Evolutionary conservation across 35 echinoderm and acorn worm genomes (phyloP).

Genomic region (Stichopus chloronotus): DNA sequence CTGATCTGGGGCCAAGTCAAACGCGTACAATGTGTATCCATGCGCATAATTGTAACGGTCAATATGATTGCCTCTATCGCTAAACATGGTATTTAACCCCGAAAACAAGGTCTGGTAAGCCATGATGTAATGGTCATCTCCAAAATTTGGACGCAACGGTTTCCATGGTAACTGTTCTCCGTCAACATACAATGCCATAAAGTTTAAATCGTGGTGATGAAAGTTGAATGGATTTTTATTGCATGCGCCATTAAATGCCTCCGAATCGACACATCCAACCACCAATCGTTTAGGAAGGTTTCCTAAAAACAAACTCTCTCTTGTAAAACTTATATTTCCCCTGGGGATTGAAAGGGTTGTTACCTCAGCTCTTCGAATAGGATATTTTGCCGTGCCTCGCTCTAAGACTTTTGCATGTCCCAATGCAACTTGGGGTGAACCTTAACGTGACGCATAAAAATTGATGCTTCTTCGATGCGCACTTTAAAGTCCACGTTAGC

Average conservation of each 20-base stretch:
- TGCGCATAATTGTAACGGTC: constrained; percentile 42
- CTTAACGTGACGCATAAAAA: constrained; percentile 44
- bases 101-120: constrained; percentile 8
- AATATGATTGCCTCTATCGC: constrained; percentile 33
- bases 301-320: constrained; percentile 14
- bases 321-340: constrained; percentile 30
- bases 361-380: constrained; percentile 5
- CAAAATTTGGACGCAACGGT: constrained; percentile 21
- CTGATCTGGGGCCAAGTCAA: constrained; percentile 76
- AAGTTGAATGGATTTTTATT: constrained; percentile 15
- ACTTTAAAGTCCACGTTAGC: constrained; percentile 56
- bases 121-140: constrained; percentile 24
- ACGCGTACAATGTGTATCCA: constrained; percentile 60
- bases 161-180: constrained; percentile 52
- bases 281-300: constrained; percentile 72
- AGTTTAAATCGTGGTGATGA: constrained; percentile 7
- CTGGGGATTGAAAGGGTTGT: constrained; percentile 8
- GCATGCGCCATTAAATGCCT: neutral
- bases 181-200: constrained; percentile 60
- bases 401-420: constrained; percentile 31
- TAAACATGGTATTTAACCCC: constrained; percentile 40
- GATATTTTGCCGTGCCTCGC: neutral
- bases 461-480: constrained; percentile 25
- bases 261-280: constrained; percentile 57
- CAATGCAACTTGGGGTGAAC: constrained; percentile 11